Evolutionary conservation across 2,888 invertebrate species (phyloP), one percentile per base, ranked within the genome.

Genomic region (Ectemnius continuus): DNA sequence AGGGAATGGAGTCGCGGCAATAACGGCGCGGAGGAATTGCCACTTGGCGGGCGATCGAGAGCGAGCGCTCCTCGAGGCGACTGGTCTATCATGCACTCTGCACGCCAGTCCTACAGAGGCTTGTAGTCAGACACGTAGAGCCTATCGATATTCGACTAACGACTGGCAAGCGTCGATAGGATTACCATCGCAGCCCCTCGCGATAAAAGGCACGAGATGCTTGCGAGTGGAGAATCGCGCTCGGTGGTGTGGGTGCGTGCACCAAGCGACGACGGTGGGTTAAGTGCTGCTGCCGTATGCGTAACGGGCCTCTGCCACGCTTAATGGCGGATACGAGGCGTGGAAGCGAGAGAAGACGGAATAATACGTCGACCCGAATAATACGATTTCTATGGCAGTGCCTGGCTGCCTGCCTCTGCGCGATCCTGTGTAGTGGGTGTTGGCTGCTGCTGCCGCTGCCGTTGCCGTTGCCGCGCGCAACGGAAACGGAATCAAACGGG

Each of bases 211-310:
- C 14, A 16, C 52, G 52, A 52, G 52, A 52, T 14, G 23, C 23
- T 23, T 2, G 23, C 2, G 23, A 23, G 36, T 36, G 16, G 52
- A 11, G 52, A 52, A 52, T 11, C 5, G 52, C 5, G 52, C 1
- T 6, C 4, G 36, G 36, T 0, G 16, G 52, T 16, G 4, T 52
- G 4, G 2, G 52, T 52, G 52, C 52, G 52, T 52, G 16, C 6
- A 52, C 52, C 52, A 2, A 1, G 36, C 8, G 8, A 6, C 28
- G 28, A 28, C 23, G 23, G n/a, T 13, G n/a, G 26, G 14, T 14
- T 60, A 60, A 60, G n/a, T 20, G 26, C 60, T 28, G 26, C 14
- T 67, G 61, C 61, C 73, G 75, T 75, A 75, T 75, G 75, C 75
- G 67, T 28, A 56, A 61, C 64, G 64, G 59, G 59, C 16, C 62